Evolutionary conservation across 2,797 vertebrate genomes (phyloP), one percentile per base, ranked within the genome.

Genomic region (Liparis tanakae): DNA sequence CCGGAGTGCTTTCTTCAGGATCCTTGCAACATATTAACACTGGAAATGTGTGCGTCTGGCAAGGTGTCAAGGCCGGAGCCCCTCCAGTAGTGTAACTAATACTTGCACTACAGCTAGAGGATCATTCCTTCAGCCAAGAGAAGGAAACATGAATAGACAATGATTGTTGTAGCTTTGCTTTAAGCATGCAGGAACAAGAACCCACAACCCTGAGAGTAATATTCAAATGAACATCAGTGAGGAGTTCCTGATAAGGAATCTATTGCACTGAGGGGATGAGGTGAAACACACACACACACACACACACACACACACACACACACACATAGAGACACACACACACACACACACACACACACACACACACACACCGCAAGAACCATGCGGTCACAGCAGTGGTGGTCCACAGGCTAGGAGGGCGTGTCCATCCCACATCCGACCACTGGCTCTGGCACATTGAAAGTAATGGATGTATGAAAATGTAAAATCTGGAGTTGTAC

Each of bases 81-180:
- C 71, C 74, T 76, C 67, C 72, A 64, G 74, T 30, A 80, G 82
- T 55, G 79, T 79, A 83, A 87, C 85, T 66, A 83, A 89, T 70
- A 85, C 79, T 70, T 5, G 7, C 67, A 61, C 66, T 67, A 20
- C 74, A 61, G 68, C 63, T 79, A 70, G 63, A 83, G 77, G 82
- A 83, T 79, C 70, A 68, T 36, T 71, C 37, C 39, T 68, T 55
- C n/a, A 55, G 76, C 78, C 81, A 77, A 75, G 44, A 76, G 56
- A 51, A 63, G 51, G 57, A 46, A 66, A 43, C 58, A 74, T 55
- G 70, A 65, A 75, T 46, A 73, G 70, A 82, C 64, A 82, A 66
- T 60, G 64, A 76, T 25, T 30, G 25, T 9, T 41, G 18, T 13
- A 1, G 7, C 44, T 74, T 55, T 57, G 76, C 66, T 75, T 30